Evolutionary conservation across 2,888 invertebrate genomes (phyloP).

Genomic region (Amphipoea lucens): DNA sequence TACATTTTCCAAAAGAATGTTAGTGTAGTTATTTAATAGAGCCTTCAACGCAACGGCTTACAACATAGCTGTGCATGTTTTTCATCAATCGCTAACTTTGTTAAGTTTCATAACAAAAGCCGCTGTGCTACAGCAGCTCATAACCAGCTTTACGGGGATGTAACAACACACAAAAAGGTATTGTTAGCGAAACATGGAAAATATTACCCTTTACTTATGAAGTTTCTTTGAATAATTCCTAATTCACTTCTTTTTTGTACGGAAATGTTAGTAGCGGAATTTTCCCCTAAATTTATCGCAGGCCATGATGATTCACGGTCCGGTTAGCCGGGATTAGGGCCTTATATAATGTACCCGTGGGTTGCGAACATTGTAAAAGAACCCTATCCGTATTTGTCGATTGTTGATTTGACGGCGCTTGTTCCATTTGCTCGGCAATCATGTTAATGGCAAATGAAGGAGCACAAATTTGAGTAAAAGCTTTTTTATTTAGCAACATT

Average conservation of each 20-base stretch:
- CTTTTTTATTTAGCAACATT: slow-evolving; percentile 24
- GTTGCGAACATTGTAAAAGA: slow-evolving; percentile 52
- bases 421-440: slow-evolving; percentile 48
- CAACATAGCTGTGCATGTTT: slow-evolving; percentile 6
- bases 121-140: slow-evolving; percentile 18
- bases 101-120: slow-evolving; percentile 44
- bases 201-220: slow-evolving; percentile 30
- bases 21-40: not conserved
- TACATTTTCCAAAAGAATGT: not conserved
- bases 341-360: slow-evolving; percentile 42
- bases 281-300: slow-evolving; percentile 60
- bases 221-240: slow-evolving; percentile 51
- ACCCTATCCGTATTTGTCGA: slow-evolving; percentile 51
- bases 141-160: slow-evolving; percentile 38
- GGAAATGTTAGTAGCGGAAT: slow-evolving; percentile 43
- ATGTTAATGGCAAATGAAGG: slow-evolving; percentile 34
- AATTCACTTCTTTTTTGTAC: slow-evolving; percentile 45
- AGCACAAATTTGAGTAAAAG: slow-evolving; percentile 30
- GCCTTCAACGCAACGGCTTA: slow-evolving; percentile 6
- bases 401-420: slow-evolving; percentile 49
- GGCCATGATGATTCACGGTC: slow-evolving; percentile 61
- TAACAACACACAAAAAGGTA: slow-evolving; percentile 44
- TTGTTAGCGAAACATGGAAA: slow-evolving; percentile 47
- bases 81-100: slow-evolving; percentile 35
- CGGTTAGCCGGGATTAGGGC: slow-evolving; percentile 53